A percentile compares a stretch with the other conserved stretches of the same genome.
Evolutionary conservation across 1,140 invertebrate species (phyloP).

Genomic region (Meteorus sp.): DNA sequence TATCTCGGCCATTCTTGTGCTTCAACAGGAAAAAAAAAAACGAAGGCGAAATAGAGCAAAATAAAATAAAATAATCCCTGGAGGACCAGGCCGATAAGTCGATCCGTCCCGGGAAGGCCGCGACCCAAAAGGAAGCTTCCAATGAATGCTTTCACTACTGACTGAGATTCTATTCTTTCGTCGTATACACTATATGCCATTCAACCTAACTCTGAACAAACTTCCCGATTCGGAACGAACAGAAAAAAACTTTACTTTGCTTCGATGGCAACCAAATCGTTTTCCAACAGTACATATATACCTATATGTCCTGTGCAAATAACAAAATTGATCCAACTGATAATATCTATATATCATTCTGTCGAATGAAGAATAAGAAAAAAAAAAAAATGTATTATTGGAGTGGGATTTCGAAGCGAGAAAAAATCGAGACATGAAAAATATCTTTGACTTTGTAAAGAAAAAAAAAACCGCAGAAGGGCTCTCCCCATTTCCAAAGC

Average conservation of each 20-base stretch:
- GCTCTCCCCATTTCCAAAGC: constrained; percentile 1
- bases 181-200: background rate
- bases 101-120: constrained; percentile 3
- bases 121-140: constrained; percentile 7
- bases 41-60: too few species aligned
- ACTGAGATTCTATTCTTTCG: constrained; percentile 13
- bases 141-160: constrained; percentile 4
- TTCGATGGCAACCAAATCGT: constrained; percentile 5
- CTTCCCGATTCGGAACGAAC: background rate
- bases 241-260: background rate
- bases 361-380: too few species aligned
- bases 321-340: too few species aligned
- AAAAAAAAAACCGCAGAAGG: background rate
- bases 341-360: too few species aligned
- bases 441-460: background rate
- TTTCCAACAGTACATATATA: background rate
- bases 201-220: constrained; percentile 9
- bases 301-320: too few species aligned
- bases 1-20: constrained; percentile 1
- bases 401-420: background rate
- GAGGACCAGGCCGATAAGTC: constrained; percentile 18
- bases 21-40: constrained; percentile 6
- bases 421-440: background rate
- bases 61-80: too few species aligned
- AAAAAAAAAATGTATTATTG: background rate